Evolutionary conservation across 2,797 vertebrate genomes (phyloP), one percentile per base, ranked within the genome.

Genomic region (Sebastes paucispinis): DNA sequence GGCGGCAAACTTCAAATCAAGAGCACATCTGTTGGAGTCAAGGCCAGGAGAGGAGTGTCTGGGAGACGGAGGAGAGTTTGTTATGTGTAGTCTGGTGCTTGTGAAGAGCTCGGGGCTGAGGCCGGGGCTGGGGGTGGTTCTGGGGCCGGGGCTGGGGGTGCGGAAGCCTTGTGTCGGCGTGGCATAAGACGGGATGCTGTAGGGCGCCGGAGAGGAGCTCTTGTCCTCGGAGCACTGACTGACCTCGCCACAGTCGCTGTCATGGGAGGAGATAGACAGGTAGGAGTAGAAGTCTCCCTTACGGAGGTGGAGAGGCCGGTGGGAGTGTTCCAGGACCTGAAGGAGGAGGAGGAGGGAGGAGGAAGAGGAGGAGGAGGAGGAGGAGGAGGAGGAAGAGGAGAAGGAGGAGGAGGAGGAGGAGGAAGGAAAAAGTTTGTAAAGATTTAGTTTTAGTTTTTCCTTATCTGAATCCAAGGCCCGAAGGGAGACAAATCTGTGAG

Each of bases 201-300:
- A 89, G 1, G 95, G 96, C 77, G 92, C 81, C 1, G 97, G 96
- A 18, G 95, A 93, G 83, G 83, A 95, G 86, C 96, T 96, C 84
- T 96, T 96, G 81, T 98, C 97, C 62, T 98, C 97, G 20, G 91
- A 16, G 71, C 96, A 97, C 88, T 87, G 97, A 77, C 92, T 96
- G 85, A 99, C 96, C 86, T 99, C 98, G 18, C 98, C 98, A 77
- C 98, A 99, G 93, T 99, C 98, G 81, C 98, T 99, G 93, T 99
- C 98, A 80, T 99, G 98, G 72, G 98, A 99, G 71, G 98, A 99
- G 77, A 99, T 97, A 9, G 98, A 99, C 88, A 99, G 94, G 79
- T 99, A 99, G 75, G 98, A 97, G 94, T 99, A 99, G 90, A 99
- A 99, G 93, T 99, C 98, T 3, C 98, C 97, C 75, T 98, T 98